Evolutionary conservation across 1,140 invertebrate species (phyloP).

Genomic region (Drosophila neocordata): DNA sequence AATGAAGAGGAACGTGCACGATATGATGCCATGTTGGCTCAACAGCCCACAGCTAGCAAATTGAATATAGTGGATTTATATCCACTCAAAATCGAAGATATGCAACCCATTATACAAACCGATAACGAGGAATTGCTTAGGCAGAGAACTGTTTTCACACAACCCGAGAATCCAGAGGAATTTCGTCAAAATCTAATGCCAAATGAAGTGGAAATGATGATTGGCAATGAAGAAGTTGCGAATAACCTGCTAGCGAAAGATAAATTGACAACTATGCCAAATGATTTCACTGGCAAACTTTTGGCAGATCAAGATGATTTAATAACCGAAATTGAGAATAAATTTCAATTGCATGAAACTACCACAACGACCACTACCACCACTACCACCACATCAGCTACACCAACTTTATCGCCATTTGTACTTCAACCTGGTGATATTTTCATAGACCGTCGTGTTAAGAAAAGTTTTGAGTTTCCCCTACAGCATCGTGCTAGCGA

Average conservation of each 20-base stretch:
- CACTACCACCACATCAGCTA: slow-evolving; percentile 6
- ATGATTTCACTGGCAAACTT: slow-evolving; percentile 75
- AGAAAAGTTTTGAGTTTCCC: slow-evolving; percentile 80
- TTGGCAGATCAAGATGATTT: slow-evolving; percentile 77
- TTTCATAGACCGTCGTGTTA: slow-evolving; percentile 76
- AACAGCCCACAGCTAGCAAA: slow-evolving; percentile 62
- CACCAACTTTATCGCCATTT: slow-evolving; percentile 11
- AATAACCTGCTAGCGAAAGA: not conserved
- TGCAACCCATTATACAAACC: slow-evolving; percentile 61
- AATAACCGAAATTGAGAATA: slow-evolving; percentile 79
- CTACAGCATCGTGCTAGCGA: slow-evolving; percentile 70
- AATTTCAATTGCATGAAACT: slow-evolving; percentile 73
- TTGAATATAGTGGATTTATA: slow-evolving; percentile 78
- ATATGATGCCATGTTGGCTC: slow-evolving; percentile 61
- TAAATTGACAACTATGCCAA: slow-evolving; percentile 11
- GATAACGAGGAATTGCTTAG: slow-evolving; percentile 59
- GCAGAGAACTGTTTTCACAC: slow-evolving; percentile 57
- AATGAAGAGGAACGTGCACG: slow-evolving; percentile 61
- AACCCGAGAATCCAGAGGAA: slow-evolving; percentile 56
- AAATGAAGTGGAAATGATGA: slow-evolving; percentile 67
- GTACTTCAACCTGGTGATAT: slow-evolving; percentile 41
- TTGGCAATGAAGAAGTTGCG: not conserved
- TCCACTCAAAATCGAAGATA: slow-evolving; percentile 76
- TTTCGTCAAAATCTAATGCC: slow-evolving; percentile 77
- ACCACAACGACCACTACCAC: slow-evolving; percentile 22